Evolutionary conservation across 2,888 invertebrate genomes (phyloP).

Genomic region (Lithophane socia): DNA sequence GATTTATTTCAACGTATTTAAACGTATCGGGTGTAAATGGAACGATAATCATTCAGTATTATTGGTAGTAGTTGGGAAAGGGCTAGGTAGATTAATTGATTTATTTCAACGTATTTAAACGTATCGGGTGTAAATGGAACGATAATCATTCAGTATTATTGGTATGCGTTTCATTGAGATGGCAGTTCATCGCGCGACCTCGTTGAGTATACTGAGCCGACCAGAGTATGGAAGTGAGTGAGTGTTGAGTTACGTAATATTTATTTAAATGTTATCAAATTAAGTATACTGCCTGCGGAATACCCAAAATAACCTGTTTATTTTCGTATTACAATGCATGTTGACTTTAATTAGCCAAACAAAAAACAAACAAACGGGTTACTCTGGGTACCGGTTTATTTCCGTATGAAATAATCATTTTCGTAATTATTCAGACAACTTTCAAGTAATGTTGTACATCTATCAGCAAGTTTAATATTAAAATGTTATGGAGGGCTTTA

Average conservation of each 20-base stretch:
- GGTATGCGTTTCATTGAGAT: neutral
- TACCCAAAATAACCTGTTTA: conserved; percentile 1
- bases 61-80: too few relatives aligned
- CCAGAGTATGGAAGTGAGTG: neutral
- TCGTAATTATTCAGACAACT: neutral
- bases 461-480: neutral
- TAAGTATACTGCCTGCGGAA: neutral
- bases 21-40: neutral
- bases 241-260: neutral
- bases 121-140: neutral
- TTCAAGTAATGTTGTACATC: neutral
- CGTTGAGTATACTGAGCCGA: too few relatives aligned
- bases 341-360: neutral
- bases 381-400: too few relatives aligned
- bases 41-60: neutral
- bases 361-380: neutral
- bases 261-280: neutral
- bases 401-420: neutral
- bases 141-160: neutral
- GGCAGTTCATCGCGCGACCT: neutral
- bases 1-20: neutral
- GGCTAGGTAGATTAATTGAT: neutral
- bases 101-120: neutral
- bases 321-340: neutral
- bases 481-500: neutral